Evolutionary conservation across 2,797 vertebrate species (phyloP), one percentile per base, ranked within the genome.

Genomic region (Eremophila alpestris): DNA sequence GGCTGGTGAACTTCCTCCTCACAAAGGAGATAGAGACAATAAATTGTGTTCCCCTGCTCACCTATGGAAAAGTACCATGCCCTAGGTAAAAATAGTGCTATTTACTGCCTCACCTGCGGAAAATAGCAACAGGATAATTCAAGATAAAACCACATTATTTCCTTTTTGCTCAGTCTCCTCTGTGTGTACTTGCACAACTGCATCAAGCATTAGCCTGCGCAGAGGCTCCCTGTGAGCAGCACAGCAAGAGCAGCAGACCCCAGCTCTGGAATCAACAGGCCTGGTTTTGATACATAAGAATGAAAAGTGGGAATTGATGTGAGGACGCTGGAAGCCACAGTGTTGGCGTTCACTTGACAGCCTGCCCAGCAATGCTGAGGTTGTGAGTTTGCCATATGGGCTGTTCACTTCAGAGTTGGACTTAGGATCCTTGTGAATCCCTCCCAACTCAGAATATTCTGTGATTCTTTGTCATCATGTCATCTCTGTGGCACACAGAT

Each of bases 161-260:
- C 46, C 9, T 12, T 80, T 89, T 60, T 36, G 12, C 32, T 56
- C 56, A 40, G 1, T 30, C 36, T 55, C 14, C 27, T 32, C 58
- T 49, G 14, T 48, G 3, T 36, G 16, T n/a, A 17, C 27, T 75
- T 60, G 13, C 26, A 56, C 14, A 2, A 1, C 17, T 0, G 3
- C 63, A 69, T 36, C 2, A 3, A 85, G 36, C 0, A 0, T 11
- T 29, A 55, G 45, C 10, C 23, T 63, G 13, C 0, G 0, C 30
- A 69, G 40, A 76, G 21, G 18, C 26, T 67, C 20, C 26, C 10
- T 6, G 9, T 12, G 18, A 76, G 18, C 55, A 65, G 41, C 13
- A 20, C 32, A 17, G 34, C 13, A 21, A 34, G 9, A 45, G 26
- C 49, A 54, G 34, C 34, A 79, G 62, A 54, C 58, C 29, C 7